phyloP scores from a whole-genome alignment of 2,888 invertebrate species.

The Frankliniella intonsa region DNA sequence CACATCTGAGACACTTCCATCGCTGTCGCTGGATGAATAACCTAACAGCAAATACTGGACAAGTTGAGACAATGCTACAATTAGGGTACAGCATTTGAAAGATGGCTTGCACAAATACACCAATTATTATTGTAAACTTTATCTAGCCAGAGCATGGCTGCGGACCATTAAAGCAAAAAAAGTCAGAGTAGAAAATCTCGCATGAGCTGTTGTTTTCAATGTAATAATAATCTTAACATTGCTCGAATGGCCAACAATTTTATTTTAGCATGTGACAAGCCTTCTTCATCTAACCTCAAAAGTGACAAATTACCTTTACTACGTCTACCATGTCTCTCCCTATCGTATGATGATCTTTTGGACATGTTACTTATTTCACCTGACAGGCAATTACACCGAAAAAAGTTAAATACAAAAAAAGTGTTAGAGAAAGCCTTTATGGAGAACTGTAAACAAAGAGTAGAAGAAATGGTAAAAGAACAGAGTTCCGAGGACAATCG shows the following conservation, averaged over 20 bases:
- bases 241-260: not conserved
- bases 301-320: not conserved
- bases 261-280: not conserved
- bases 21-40: conserved; percentile 19
- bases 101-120: not conserved
- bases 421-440: not conserved
- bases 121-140: not conserved
- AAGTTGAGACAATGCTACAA: conserved; percentile 23
- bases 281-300: conserved; percentile 2
- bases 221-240: not conserved
- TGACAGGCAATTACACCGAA: not conserved
- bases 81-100: not conserved
- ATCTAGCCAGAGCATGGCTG: not conserved
- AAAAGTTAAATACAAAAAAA: not conserved
- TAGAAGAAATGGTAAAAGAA: not conserved
- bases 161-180: not conserved
- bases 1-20: not conserved
- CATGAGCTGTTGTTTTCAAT: not conserved
- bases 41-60: conserved; percentile 26
- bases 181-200: not conserved
- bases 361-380: not conserved
- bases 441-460: not conserved
- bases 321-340: not conserved
- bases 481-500: too few species aligned
- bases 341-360: not conserved